phyloP scores from a whole-genome alignment of 2,113 vertebrate species.

The Takifugu flavidus region DNA sequence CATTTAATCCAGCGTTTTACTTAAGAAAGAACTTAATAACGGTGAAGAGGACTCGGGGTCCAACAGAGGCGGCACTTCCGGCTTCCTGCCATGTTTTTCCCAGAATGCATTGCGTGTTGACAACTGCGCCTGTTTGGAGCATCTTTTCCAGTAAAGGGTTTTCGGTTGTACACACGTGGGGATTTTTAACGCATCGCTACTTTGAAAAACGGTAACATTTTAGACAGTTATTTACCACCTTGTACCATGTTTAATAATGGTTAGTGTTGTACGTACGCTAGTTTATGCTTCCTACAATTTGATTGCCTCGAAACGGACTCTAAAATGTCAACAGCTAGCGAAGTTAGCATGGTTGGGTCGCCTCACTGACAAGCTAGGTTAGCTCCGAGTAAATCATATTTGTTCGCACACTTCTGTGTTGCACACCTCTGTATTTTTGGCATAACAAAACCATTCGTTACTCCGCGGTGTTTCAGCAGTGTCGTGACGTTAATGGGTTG shows the following conservation, averaged over 20 bases:
- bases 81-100: not conserved
- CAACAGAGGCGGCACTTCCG: no score
- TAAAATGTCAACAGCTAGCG: not conserved
- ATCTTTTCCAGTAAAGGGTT: conserved; percentile 24
- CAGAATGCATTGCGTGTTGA: conserved; percentile 40
- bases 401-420: not conserved
- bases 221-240: fast-evolving
- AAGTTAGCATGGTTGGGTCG: conserved; percentile 39
- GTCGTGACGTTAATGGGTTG: not conserved
- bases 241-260: not conserved
- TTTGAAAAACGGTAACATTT: conserved; percentile 36
- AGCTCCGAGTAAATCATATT: not conserved
- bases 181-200: not conserved
- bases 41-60: not conserved
- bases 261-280: not conserved
- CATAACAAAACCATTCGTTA: not conserved
- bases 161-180: conserved; percentile 54
- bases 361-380: not conserved
- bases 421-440: not conserved
- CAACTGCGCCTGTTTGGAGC: not conserved
- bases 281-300: not conserved
- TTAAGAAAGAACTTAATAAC: not conserved
- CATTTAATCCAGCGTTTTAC: no score
- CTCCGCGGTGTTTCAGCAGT: no score
- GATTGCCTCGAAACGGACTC: not conserved